Evolutionary conservation across 2,888 invertebrate species (phyloP).

Genomic region (Machimus atricapillus): DNA sequence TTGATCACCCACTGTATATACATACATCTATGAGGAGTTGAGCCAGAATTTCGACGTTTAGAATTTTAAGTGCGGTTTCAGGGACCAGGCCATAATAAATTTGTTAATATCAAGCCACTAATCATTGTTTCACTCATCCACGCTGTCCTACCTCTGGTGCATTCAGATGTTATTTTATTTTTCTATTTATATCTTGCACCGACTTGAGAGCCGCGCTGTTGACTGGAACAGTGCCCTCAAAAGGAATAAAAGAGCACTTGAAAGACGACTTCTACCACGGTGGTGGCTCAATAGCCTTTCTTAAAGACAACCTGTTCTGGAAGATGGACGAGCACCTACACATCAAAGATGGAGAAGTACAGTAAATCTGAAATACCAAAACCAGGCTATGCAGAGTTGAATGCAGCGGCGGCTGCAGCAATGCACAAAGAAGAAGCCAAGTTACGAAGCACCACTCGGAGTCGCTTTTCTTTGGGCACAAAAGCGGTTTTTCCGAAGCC

Average conservation of each 20-base stretch:
- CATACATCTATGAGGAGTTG: not conserved
- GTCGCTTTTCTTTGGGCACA: not conserved
- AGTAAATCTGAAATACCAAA: constrained; percentile 7
- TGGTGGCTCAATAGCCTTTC: constrained; percentile 33
- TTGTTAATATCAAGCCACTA: constrained; percentile 21
- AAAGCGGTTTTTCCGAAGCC: constrained; percentile 9
- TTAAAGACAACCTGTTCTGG: constrained; percentile 21
- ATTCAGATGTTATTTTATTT: not conserved
- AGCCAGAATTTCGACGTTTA: not conserved
- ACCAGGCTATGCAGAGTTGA: not conserved
- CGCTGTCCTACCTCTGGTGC: not conserved
- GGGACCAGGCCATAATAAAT: not conserved
- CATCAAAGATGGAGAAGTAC: not conserved
- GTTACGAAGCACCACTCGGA: not conserved
- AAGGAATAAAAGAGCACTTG: constrained; percentile 36
- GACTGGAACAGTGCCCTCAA: constrained; percentile 19
- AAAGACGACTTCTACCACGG: not conserved
- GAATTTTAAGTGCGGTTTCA: not conserved
- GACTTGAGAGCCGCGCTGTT: not conserved
- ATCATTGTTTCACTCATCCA: constrained; percentile 23
- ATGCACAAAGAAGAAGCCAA: not conserved
- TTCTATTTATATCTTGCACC: not conserved
- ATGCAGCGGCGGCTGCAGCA: not conserved
- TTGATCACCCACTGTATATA: too few species aligned
- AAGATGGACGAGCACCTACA: not conserved